phyloP scores from a whole-genome alignment of 2,888 invertebrate genomes.

The Malthinus seriepunctatus region DNA sequence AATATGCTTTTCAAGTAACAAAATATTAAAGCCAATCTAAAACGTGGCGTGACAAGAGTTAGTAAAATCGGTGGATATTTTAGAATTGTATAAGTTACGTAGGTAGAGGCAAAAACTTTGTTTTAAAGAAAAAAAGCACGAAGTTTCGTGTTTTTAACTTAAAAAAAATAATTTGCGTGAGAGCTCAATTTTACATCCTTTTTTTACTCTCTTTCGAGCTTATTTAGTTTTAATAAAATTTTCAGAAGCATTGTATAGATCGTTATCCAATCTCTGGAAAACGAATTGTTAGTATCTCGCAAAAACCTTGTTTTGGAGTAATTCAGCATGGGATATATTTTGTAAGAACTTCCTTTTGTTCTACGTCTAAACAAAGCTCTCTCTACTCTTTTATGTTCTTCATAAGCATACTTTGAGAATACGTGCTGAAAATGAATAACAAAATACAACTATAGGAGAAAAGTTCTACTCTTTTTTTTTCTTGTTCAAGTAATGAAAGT shows the following conservation, averaged over 20 bases:
- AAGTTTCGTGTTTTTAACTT: slow-evolving; percentile 6
- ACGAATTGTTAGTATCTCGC: slow-evolving; percentile 29
- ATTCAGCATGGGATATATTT: slow-evolving; percentile 20
- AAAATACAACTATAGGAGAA: slow-evolving; percentile 17
- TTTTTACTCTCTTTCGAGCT: slow-evolving; percentile 3
- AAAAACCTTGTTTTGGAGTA: slow-evolving; percentile 28
- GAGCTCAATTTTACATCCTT: too few relatives aligned
- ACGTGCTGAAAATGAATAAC: slow-evolving; percentile 26
- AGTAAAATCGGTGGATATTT: slow-evolving; percentile 27
- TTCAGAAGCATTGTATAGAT: slow-evolving; percentile 25
- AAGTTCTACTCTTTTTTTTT: slow-evolving; percentile 20
- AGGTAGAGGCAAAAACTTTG: slow-evolving; percentile 20
- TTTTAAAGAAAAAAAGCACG: slow-evolving; percentile 4
- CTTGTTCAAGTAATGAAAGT: slow-evolving; percentile 32
- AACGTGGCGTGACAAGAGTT: slow-evolving; percentile 27
- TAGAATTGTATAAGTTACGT: slow-evolving; percentile 19
- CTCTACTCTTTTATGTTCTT: slow-evolving; percentile 4
- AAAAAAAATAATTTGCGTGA: slow-evolving; percentile 15
- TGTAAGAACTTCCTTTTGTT: slow-evolving; percentile 18
- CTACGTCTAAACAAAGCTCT: slow-evolving; percentile 15
- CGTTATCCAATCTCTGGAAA: slow-evolving; percentile 31
- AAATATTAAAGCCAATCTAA: slow-evolving; percentile 31
- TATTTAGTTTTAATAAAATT: slow-evolving; percentile 28
- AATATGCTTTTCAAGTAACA: slow-evolving; percentile 24
- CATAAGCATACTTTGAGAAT: slow-evolving; percentile 4